A percentile compares a stretch with the other conserved stretches of the same genome.
Conservation (phyloP, 2,797 vertebrate species). For the Chlorospingus flavigularis region DNA sequence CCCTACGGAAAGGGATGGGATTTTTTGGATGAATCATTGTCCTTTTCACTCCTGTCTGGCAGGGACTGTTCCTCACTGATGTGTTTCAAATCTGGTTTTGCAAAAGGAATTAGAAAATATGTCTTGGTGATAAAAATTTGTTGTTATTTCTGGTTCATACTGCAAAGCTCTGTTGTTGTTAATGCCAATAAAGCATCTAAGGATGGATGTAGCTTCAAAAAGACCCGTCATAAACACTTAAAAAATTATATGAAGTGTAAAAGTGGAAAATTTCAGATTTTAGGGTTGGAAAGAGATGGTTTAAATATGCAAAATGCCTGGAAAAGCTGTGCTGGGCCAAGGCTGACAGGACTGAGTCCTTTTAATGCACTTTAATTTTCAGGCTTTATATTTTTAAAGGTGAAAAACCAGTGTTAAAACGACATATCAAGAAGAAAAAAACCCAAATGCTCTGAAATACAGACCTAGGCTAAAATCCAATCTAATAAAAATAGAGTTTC, state of each 20-base stretch:
- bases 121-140: not conserved
- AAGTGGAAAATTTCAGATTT: constrained; percentile 8
- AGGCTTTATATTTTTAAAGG: not conserved
- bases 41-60: not conserved
- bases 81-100: not conserved
- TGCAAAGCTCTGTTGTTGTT: not conserved
- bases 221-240: not conserved
- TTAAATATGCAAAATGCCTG: not conserved
- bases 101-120: not conserved
- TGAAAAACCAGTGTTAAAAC: not conserved
- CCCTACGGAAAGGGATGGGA: not conserved
- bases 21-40: constrained; percentile 34
- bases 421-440: not conserved
- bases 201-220: not conserved
- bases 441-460: not conserved
- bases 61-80: not conserved
- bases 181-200: not conserved
- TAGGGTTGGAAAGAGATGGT: not conserved
- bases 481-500: not conserved
- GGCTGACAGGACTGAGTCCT: not conserved
- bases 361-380: not conserved
- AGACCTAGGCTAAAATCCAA: not conserved
- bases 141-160: not conserved
- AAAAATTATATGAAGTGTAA: not conserved
- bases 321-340: not conserved